phyloP scores from a whole-genome alignment of 2,888 invertebrate species.

The Campopleginae sp. region DNA sequence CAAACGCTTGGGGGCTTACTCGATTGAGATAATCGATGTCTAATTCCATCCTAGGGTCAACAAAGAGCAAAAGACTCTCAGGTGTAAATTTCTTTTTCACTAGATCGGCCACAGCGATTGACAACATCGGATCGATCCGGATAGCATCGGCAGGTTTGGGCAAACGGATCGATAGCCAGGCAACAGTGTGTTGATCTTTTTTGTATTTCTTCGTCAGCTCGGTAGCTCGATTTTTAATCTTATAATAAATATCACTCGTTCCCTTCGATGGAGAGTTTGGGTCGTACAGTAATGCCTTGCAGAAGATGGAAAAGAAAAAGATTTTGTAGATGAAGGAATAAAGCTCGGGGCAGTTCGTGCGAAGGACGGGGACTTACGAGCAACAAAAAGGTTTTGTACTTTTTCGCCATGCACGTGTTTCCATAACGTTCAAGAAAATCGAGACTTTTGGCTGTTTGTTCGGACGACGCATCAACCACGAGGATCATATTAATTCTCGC shows the following conservation, averaged over 20 bases:
- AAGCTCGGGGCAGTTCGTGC: background rate
- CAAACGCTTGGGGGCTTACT: conserved; percentile 84
- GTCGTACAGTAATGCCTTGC: conserved; percentile 88
- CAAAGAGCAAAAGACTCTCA: conserved; percentile 90
- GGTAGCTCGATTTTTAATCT: conserved; percentile 88
- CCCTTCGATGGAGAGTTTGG: conserved; percentile 88
- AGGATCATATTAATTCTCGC: conserved; percentile 92
- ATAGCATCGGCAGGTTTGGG: conserved; percentile 80
- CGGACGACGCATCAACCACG: conserved; percentile 86
- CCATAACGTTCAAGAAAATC: conserved; percentile 91
- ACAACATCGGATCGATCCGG: conserved; percentile 78
- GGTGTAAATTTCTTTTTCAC: conserved; percentile 89
- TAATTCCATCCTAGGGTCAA: conserved; percentile 89
- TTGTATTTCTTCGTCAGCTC: conserved; percentile 88
- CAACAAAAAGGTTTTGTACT: conserved; percentile 91
- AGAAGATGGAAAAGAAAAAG: conserved; percentile 28
- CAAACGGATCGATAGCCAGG: conserved; percentile 89
- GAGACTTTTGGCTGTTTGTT: conserved; percentile 85
- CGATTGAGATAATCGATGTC: conserved; percentile 95
- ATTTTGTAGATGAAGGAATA: conserved; percentile 25
- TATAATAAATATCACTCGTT: conserved; percentile 86
- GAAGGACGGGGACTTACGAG: conserved; percentile 85
- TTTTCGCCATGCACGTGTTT: conserved; percentile 89
- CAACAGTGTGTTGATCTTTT: conserved; percentile 88
- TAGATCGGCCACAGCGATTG: conserved; percentile 88